These are phyloP conservation scores for Macrosteles quadrilineatus DNA, from an alignment of 1,140 invertebrate species.

Conservation along the genomic window DNA sequence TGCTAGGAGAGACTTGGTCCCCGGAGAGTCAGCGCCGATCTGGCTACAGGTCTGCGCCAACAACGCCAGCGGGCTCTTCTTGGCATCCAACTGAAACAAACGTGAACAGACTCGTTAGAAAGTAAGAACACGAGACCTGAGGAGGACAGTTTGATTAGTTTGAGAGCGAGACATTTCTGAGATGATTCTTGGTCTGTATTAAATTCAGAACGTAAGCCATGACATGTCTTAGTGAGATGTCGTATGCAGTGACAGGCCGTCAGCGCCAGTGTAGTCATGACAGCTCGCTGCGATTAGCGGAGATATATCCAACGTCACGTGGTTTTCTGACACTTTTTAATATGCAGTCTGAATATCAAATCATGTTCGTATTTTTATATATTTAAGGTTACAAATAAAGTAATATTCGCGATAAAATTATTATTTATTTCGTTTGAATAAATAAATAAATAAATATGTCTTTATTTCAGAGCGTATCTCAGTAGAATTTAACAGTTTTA, in stretches of 20 bases:
- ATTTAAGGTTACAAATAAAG: too few species aligned
- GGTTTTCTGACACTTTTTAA: too few species aligned
- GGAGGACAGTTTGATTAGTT: constrained; percentile 24
- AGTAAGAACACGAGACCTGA: not conserved
- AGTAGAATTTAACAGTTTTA: too few species aligned
- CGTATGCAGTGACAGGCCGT: constrained; percentile 15
- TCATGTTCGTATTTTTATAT: too few species aligned
- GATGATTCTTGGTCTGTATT: constrained; percentile 22
- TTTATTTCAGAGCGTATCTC: too few species aligned
- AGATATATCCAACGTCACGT: not conserved
- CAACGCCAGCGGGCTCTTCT: constrained; percentile 96
- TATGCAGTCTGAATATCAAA: too few species aligned
- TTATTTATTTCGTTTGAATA: too few species aligned
- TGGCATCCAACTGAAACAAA: constrained; percentile 91
- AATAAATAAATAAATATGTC: too few species aligned
- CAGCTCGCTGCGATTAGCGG: constrained; percentile 16
- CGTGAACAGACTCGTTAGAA: constrained; percentile 33
- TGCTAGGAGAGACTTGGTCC: constrained; percentile 62
- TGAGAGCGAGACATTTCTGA: constrained; percentile 1
- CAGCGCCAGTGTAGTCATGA: not conserved
- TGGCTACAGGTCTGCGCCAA: constrained; percentile 97
- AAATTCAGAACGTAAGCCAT: constrained; percentile 21
- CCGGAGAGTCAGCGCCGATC: constrained; percentile 89
- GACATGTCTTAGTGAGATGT: constrained; percentile 25
- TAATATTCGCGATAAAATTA: too few species aligned